Evolutionary conservation across 2,888 invertebrate genomes (phyloP).

Genomic region (Lasioglossum figueresi): DNA sequence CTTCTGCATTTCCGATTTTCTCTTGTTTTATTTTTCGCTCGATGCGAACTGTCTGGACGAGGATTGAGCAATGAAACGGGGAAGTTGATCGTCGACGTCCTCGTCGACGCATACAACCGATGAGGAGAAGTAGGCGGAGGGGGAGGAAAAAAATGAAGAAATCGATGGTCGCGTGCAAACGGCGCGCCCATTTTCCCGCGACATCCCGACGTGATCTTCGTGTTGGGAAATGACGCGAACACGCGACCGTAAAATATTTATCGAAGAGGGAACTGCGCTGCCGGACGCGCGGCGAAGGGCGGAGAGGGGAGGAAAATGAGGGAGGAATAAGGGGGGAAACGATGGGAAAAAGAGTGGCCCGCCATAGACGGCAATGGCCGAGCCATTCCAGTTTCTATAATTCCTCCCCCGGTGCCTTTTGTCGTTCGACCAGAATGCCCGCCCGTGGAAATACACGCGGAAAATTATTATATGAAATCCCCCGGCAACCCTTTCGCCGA

Average conservation of each 20-base stretch:
- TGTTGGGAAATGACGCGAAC: constrained; percentile 51
- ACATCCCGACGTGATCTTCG: constrained; percentile 37
- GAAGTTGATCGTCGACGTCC: constrained; percentile 31
- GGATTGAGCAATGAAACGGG: constrained; percentile 42
- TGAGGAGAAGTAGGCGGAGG: not conserved
- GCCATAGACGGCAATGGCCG: not conserved
- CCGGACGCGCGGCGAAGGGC: not conserved
- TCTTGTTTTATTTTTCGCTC: constrained; percentile 8
- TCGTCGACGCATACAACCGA: not conserved
- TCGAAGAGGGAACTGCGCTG: constrained; percentile 7
- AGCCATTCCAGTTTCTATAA: not conserved
- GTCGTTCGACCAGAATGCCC: not conserved
- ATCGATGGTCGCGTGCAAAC: constrained; percentile 61
- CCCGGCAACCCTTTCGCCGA: not conserved
- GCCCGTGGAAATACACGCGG: constrained; percentile 1
- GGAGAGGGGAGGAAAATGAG: not conserved
- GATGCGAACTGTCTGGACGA: constrained; percentile 14
- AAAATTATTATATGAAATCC: not conserved
- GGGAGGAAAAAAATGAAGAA: constrained; percentile 15
- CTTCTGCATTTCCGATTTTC: not conserved
- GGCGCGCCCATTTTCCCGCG: constrained; percentile 41
- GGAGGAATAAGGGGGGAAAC: not conserved
- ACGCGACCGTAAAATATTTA: constrained; percentile 58
- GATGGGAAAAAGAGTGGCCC: not conserved
- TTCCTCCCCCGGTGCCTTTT: not conserved